A percentile compares a stretch with the other conserved stretches of the same genome.
These are phyloP conservation scores for Echinops telfairi DNA, from an alignment of 2,113 vertebrate species.

Conservation along the genomic window DNA sequence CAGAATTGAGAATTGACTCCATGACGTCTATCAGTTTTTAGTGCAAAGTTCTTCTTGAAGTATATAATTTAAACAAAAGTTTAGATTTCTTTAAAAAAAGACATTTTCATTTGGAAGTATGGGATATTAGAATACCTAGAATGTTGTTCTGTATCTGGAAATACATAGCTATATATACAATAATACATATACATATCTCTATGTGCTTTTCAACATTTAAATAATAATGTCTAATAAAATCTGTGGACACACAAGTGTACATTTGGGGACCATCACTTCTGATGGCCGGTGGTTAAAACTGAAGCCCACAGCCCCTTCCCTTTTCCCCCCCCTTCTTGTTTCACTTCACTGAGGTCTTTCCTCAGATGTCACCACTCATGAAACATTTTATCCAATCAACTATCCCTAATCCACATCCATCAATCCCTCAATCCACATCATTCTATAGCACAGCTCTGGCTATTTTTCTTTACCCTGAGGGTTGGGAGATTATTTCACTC, in stretches of 20 bases:
- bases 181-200: neutral
- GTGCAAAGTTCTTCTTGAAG: neutral
- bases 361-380: neutral
- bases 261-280: neutral
- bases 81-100: neutral
- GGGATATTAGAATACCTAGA: neutral
- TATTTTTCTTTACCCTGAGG: no score
- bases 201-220: no score
- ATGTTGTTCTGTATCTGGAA: neutral
- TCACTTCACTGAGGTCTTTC: neutral
- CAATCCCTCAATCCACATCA: neutral
- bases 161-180: neutral
- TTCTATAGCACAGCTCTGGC: no score
- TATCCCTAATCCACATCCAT: neutral
- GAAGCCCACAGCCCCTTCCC: neutral
- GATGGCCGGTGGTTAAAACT: neutral
- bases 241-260: no score
- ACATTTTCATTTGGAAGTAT: neutral
- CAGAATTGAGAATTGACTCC: neutral
- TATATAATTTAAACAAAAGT: slow-evolving; percentile 7
- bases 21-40: neutral
- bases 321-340: neutral
- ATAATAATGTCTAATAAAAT: no score
- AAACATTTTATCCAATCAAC: neutral
- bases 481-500: no score